Conservation (phyloP, 2,797 vertebrate genomes). For the Varecia variegata region DNA sequence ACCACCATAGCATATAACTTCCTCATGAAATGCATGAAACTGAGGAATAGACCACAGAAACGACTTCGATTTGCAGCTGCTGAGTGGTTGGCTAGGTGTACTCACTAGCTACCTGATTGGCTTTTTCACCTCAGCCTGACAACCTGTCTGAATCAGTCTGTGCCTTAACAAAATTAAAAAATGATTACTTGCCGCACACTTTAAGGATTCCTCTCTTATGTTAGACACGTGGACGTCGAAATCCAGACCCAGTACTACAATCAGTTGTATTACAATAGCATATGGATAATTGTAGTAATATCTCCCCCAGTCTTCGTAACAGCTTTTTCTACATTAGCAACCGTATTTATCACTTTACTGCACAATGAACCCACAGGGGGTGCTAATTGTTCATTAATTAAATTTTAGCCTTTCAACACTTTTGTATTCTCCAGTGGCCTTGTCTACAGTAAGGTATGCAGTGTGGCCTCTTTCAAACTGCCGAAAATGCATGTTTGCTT, state of each 20-base stretch:
- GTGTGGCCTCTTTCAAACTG: slow-evolving; percentile 66
- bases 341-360: slow-evolving; percentile 77
- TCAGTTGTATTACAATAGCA: not conserved
- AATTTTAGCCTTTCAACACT: slow-evolving; percentile 81
- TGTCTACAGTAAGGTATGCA: slow-evolving; percentile 64
- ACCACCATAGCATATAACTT: not conserved
- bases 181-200: not conserved
- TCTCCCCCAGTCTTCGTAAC: slow-evolving; percentile 36
- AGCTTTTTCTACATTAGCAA: slow-evolving; percentile 69
- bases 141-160: not conserved
- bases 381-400: slow-evolving; percentile 82
- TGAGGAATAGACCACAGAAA: not conserved
- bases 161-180: not conserved
- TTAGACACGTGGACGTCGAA: not conserved
- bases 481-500: slow-evolving; percentile 44
- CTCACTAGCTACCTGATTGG: not conserved
- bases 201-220: not conserved
- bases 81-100: not conserved
- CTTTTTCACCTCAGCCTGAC: not conserved
- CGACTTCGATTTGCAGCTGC: too few relatives aligned
- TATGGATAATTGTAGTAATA: not conserved
- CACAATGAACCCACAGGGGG: slow-evolving; percentile 77
- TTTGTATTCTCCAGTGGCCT: slow-evolving; percentile 75
- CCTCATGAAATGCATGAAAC: not conserved
- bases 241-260: not conserved